Percentiles rank a stretch among this genome's conserved stretches.
These are phyloP conservation scores for Spermophilus dauricus DNA, from an alignment of 2,113 vertebrate species.

Conservation along the genomic window DNA sequence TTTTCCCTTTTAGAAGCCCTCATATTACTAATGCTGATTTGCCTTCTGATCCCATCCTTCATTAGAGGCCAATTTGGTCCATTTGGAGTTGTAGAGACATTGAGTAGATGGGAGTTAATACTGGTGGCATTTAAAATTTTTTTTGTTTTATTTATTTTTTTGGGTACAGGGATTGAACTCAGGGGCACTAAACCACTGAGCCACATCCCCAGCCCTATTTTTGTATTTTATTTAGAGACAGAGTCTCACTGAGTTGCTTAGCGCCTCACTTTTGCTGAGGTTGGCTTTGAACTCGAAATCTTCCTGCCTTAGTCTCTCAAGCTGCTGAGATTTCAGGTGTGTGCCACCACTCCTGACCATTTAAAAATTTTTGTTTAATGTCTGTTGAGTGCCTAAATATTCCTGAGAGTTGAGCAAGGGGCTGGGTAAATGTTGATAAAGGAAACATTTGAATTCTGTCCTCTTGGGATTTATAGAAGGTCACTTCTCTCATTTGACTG, in stretches of 20 bases:
- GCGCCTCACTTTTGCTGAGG: too few species aligned
- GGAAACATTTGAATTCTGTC: background rate
- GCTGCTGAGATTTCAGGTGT: too few species aligned
- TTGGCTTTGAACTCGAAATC: too few species aligned
- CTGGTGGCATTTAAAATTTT: constrained; percentile 8
- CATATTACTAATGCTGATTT: background rate
- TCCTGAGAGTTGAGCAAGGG: background rate
- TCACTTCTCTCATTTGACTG: background rate
- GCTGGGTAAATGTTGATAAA: background rate
- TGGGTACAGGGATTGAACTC: too few species aligned
- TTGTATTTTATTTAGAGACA: too few species aligned
- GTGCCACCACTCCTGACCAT: too few species aligned
- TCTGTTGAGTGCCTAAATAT: background rate
- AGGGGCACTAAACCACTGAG: too few species aligned
- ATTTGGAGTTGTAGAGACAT: background rate
- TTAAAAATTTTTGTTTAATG: constrained; percentile 2
- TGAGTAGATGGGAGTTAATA: background rate
- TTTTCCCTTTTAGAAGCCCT: background rate
- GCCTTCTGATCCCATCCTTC: constrained; percentile 25
- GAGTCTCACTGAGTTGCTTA: too few species aligned
- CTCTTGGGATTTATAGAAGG: background rate
- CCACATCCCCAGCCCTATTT: too few species aligned
- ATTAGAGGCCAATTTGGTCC: background rate
- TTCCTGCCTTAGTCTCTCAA: too few species aligned
- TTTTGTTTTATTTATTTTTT: too few species aligned